Conservation (phyloP, 2,888 invertebrate species). For the Palloptera scutellata region DNA sequence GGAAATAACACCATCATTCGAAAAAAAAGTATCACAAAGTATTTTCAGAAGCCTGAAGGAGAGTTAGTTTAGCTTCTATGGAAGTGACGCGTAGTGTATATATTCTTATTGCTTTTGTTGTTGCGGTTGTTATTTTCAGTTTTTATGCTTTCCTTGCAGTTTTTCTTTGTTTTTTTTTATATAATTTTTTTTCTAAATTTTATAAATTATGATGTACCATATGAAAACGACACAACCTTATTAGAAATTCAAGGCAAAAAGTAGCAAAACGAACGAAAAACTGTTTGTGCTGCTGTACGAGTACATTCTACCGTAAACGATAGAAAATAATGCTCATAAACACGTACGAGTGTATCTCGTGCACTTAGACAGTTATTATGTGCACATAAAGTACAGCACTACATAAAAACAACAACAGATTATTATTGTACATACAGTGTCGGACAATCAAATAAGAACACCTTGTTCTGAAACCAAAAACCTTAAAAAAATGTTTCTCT, state of each 20-base stretch:
- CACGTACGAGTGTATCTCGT: constrained; percentile 1
- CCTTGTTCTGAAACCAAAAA: too few species aligned
- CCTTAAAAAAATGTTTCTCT: too few species aligned
- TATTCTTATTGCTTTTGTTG: too few species aligned
- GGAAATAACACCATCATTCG: too few species aligned
- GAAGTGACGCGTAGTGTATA: too few species aligned
- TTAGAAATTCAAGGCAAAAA: background rate
- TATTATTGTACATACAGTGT: background rate
- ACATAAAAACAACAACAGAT: background rate
- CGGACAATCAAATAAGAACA: too few species aligned
- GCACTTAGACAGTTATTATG: background rate
- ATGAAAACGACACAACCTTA: too few species aligned
- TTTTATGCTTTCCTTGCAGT: background rate
- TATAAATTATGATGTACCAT: background rate
- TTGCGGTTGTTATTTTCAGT: background rate
- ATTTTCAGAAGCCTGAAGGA: too few species aligned
- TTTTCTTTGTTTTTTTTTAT: background rate
- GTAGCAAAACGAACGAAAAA: background rate
- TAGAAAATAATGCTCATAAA: background rate
- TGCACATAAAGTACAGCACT: background rate
- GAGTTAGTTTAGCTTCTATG: too few species aligned
- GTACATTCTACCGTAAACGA: background rate
- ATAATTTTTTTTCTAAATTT: background rate
- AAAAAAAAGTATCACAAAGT: too few species aligned
- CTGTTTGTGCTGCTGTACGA: background rate